These are phyloP conservation scores for Stomorhina lunata DNA, from an alignment of 2,888 invertebrate species.

Conservation along the genomic window DNA sequence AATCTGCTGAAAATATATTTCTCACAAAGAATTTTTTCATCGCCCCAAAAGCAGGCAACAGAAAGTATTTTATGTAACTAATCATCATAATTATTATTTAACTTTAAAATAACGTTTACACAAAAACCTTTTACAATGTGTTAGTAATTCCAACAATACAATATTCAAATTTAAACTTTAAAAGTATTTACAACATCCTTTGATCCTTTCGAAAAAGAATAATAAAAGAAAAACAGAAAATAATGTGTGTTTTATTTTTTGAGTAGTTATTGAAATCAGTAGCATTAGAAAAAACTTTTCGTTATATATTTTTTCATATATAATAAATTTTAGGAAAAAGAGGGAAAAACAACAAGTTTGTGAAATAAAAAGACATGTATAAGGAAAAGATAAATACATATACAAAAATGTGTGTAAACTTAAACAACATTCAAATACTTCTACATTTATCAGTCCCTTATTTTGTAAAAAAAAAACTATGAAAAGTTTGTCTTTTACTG, in stretches of 20 bases:
- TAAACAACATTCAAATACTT: background rate
- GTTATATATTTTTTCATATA: slow-evolving; percentile 1
- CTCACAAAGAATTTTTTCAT: too few species aligned
- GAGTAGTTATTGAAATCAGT: slow-evolving; percentile 22
- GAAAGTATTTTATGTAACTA: too few species aligned
- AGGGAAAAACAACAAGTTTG: slow-evolving; percentile 5
- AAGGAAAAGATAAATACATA: background rate
- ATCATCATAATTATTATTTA: too few species aligned
- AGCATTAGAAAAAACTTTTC: background rate
- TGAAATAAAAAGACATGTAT: background rate
- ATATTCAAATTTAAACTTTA: slow-evolving; percentile 1
- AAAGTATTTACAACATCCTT: slow-evolving; percentile 33
- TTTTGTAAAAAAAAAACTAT: background rate
- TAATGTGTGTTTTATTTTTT: background rate
- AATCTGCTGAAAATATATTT: too few species aligned
- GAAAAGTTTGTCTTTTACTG: slow-evolving; percentile 13
- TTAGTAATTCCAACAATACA: slow-evolving; percentile 26
- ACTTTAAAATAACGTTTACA: background rate
- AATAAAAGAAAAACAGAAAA: background rate
- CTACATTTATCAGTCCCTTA: background rate
- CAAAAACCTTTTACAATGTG: slow-evolving; percentile 3
- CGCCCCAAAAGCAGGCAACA: too few species aligned
- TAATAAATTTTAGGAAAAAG: slow-evolving; percentile 2
- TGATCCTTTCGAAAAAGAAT: slow-evolving; percentile 31
- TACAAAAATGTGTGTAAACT: background rate